Evolutionary conservation across 2,797 vertebrate genomes (phyloP), one percentile per base, ranked within the genome.

Genomic region (Muscicapa comitata): DNA sequence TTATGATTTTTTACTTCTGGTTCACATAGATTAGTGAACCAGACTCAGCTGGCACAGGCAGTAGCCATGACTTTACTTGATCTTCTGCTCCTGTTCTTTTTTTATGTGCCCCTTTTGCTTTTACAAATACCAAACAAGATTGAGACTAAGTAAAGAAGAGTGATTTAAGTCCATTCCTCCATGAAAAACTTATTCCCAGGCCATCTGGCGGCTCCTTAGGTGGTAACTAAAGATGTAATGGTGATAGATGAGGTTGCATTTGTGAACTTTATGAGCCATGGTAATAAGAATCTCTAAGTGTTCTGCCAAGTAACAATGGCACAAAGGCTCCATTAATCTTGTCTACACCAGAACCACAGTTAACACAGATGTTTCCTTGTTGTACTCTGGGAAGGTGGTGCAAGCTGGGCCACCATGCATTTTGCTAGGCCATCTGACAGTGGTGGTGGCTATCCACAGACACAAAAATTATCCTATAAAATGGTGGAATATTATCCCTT

Each of bases 231-330:
- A 79, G 84, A 92, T 35, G 5, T 82, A 91, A 54, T 84, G 48
- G n/a, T 94, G 93, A 95, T 85, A 84, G 63, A 96, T 92, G 93
- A 79, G 43, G 48, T 87, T 91, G 57, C 59, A 62, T 96, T 89
- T 93, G 37, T 89, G 71, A 84, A 89, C 59, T 85, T 94, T 91
- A 93, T 82, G 91, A 91, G 67, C 63, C 81, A 93, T 70, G 42
- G 26, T 76, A 67, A 59, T 87, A 96, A 93, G 78, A 93, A 67
- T 85, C 76, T 73, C 66, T 66, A 91, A 91, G 84, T 59, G 21
- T 12, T 90, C 55, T 89, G 63, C 63, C 81, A 79, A 87, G 48
- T 79, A 79, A 10, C 80, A 59, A 17, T 85, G 84, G 31, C 50
- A 81, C 35, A 81, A 43, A 53, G 28, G 31, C 13, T 92, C 48